Evolutionary conservation across 2,113 vertebrate genomes (phyloP).

Genomic region (Chitala chitala): DNA sequence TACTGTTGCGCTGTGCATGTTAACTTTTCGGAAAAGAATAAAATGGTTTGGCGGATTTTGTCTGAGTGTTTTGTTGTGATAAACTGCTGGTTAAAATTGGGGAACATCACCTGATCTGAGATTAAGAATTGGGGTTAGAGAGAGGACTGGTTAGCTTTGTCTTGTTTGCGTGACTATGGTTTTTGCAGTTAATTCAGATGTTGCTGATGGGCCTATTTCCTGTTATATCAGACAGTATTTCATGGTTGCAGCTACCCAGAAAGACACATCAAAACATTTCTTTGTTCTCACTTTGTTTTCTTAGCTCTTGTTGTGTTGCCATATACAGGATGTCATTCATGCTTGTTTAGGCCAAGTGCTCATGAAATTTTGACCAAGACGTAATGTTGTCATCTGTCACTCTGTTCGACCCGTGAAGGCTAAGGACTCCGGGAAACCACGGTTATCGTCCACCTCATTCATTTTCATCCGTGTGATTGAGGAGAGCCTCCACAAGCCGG

Average conservation of each 20-base stretch:
- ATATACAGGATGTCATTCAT: neutral
- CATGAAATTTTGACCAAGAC: neutral
- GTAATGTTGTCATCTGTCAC: neutral
- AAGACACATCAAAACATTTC: too few species aligned
- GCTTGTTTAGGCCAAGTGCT: neutral
- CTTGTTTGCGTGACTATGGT: too few species aligned
- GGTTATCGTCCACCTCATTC: slow-evolving; percentile 71
- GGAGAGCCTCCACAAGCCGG: slow-evolving; percentile 88
- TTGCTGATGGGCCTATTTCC: too few species aligned
- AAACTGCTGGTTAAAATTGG: too few species aligned
- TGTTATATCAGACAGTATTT: too few species aligned
- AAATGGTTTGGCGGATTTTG: neutral
- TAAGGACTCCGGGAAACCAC: slow-evolving; percentile 82
- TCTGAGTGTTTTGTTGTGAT: too few species aligned
- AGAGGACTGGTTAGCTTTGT: too few species aligned
- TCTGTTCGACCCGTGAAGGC: slow-evolving; percentile 58
- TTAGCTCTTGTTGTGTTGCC: neutral
- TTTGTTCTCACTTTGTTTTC: neutral
- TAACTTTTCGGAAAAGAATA: neutral
- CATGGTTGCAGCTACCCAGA: too few species aligned
- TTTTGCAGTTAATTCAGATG: too few species aligned
- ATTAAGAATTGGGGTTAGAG: too few species aligned
- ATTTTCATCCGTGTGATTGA: slow-evolving; percentile 85
- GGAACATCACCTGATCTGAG: too few species aligned
- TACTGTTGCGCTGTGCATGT: neutral